phyloP scores from a whole-genome alignment of 2,888 invertebrate genomes.

The Ectemnius lituratus region DNA sequence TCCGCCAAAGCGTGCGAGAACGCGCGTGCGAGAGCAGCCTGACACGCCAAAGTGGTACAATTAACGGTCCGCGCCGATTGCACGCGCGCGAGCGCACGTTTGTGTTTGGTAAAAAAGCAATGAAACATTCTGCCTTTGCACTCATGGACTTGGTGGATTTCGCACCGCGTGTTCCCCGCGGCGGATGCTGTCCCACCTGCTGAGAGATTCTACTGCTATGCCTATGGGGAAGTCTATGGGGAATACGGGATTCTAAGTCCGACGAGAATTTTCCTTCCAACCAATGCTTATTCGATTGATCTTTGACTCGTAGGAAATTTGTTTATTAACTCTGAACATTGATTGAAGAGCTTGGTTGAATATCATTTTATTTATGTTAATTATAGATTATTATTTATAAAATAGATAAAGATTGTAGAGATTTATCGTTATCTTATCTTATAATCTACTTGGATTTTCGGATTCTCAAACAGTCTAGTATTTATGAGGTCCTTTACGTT shows the following conservation, averaged over 20 bases:
- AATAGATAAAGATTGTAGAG: too few relatives aligned
- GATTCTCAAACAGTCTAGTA: too few relatives aligned
- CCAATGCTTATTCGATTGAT: not conserved
- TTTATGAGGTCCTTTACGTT: too few relatives aligned
- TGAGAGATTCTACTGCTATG: not conserved
- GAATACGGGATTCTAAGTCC: not conserved
- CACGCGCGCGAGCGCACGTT: not conserved
- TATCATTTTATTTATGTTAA: too few relatives aligned
- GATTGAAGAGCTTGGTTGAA: not conserved
- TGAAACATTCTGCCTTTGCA: not conserved
- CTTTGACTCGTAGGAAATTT: not conserved
- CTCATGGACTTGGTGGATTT: not conserved
- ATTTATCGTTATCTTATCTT: too few relatives aligned
- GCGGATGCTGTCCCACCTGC: not conserved
- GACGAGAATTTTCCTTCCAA: not conserved
- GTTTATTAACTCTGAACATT: slow-evolving; percentile 4
- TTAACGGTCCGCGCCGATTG: slow-evolving; percentile 4
- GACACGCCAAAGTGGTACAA: slow-evolving; percentile 1
- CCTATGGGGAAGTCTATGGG: not conserved
- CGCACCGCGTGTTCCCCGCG: too few relatives aligned
- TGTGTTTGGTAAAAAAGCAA: not conserved
- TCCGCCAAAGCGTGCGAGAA: not conserved
- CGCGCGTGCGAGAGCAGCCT: too few relatives aligned
- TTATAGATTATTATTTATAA: too few relatives aligned
- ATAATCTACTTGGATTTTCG: too few relatives aligned